phyloP scores from a whole-genome alignment of 2,113 vertebrate genomes.

The Neomonachus schauinslandi region DNA sequence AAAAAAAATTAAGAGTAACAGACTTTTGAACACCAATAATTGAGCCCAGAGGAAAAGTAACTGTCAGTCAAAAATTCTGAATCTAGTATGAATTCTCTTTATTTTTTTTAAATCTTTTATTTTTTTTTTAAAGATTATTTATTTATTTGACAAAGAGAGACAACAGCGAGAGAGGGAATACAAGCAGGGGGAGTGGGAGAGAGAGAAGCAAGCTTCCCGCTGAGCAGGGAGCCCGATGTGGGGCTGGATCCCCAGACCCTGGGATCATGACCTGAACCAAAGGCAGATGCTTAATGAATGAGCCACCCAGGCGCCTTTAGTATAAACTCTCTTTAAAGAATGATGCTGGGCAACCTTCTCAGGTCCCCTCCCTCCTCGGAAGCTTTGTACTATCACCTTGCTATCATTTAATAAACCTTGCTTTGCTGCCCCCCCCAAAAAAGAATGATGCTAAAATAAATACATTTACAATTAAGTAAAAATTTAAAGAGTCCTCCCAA shows the following conservation, averaged over 20 bases:
- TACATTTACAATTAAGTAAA: slow-evolving; percentile 1
- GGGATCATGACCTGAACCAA: no score
- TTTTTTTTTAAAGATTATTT: no score
- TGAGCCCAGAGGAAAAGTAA: neutral
- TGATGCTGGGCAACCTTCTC: neutral
- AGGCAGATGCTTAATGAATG: no score
- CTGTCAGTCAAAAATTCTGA: neutral
- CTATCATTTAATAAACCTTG: neutral
- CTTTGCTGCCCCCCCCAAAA: neutral
- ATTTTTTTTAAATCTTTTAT: neutral
- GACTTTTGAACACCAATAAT: neutral
- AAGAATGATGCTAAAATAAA: slow-evolving; percentile 40
- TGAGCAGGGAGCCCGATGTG: no score
- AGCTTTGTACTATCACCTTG: neutral
- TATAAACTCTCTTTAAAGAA: slow-evolving; percentile 12
- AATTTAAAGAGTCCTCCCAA: neutral
- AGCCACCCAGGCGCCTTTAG: no score
- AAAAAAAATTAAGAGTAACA: neutral
- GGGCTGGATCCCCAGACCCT: no score
- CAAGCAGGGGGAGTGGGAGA: no score
- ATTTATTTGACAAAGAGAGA: no score
- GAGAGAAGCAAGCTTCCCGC: no score
- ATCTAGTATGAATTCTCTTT: neutral
- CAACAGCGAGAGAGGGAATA: no score
- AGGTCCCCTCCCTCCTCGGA: neutral